Percentiles rank a stretch among this genome's conserved stretches.
Conservation (phyloP, 2,113 vertebrate species). For the Triplophysa rosa region DNA sequence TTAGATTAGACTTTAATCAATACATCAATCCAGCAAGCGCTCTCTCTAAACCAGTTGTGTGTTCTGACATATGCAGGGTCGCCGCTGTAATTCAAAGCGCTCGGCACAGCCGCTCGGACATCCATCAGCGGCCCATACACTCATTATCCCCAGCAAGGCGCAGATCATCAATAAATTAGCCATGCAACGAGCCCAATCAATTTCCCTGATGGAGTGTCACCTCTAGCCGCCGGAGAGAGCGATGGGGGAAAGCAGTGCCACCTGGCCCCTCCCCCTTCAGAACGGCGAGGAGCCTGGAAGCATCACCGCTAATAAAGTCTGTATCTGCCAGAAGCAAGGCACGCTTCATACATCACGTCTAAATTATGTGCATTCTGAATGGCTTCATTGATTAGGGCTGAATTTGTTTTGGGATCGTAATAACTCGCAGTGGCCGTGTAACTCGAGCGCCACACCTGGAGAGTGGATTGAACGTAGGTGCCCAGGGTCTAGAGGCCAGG, state of each 20-base stretch:
- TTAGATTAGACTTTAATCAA: constrained; percentile 48
- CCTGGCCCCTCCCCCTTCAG: constrained; percentile 60
- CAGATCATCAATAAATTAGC: constrained; percentile 77
- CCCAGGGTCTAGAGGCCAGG: constrained; percentile 38
- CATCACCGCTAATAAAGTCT: constrained; percentile 52
- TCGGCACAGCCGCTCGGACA: constrained; percentile 52
- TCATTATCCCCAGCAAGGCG: constrained; percentile 69
- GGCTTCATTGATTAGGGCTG: constrained; percentile 37
- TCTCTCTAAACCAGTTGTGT: constrained; percentile 38
- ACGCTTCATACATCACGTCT: constrained; percentile 46
- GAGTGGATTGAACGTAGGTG: constrained; percentile 18
- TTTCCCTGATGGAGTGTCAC: constrained; percentile 75
- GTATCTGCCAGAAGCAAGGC: constrained; percentile 47
- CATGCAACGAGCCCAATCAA: constrained; percentile 72
- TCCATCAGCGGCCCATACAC: constrained; percentile 66
- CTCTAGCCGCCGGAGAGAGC: constrained; percentile 67
- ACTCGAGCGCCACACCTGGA: constrained; percentile 34
- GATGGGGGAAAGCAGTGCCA: constrained; percentile 65
- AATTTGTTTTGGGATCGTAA: constrained; percentile 13
- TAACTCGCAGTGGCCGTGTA: constrained; percentile 17
- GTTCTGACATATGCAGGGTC: constrained; percentile 31
- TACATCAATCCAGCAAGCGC: constrained; percentile 23
- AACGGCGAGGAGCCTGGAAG: constrained; percentile 28
- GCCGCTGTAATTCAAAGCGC: constrained; percentile 54
- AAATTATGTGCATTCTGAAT: constrained; percentile 47